Evolutionary conservation across 2,797 vertebrate species (phyloP), one percentile per base, ranked within the genome.

Genomic region (Tamandua tetradactyla): DNA sequence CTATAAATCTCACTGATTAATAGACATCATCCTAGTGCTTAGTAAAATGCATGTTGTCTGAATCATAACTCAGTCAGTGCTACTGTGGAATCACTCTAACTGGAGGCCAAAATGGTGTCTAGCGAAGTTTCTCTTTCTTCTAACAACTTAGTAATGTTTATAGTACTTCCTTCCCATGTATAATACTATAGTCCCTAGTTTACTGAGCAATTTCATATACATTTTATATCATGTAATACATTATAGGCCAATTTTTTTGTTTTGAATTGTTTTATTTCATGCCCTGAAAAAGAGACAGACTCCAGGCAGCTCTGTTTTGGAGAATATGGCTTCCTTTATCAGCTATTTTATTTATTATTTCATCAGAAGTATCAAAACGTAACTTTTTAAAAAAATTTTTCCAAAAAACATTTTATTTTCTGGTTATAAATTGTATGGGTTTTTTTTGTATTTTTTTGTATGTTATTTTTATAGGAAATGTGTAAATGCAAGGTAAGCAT

Each of bases 351-450:
- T 75, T 91, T 35, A 59, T 40, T 23, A 20, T 74, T 57, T 66
- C 59, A 86, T 78, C 42, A 62, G 68, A 85, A 78, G 5, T 62
- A 52, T 71, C n/a, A 68, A 44, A 49, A 37, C 69, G n/a, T 82
- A 64, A 79, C 32, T 84, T 57, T 22, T 32, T n/a, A n/a, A n/a
- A n/a, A n/a, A n/a, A n/a, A n/a, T n/a, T n/a, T n/a, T n/a, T n/a
- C n/a, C n/a, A n/a, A n/a, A n/a, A n/a, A n/a, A n/a, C n/a, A n/a
- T n/a, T n/a, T n/a, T n/a, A n/a, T n/a, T n/a, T n/a, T n/a, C n/a
- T n/a, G n/a, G n/a, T n/a, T n/a, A n/a, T n/a, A n/a, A n/a, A n/a
- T n/a, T n/a, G n/a, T n/a, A n/a, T n/a, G n/a, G n/a, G n/a, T n/a
- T n/a, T n/a, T n/a, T n/a, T n/a, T n/a, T n/a, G n/a, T n/a, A n/a